Conservation (phyloP, 1,140 invertebrate genomes). For the Brachionus manjavacas region DNA sequence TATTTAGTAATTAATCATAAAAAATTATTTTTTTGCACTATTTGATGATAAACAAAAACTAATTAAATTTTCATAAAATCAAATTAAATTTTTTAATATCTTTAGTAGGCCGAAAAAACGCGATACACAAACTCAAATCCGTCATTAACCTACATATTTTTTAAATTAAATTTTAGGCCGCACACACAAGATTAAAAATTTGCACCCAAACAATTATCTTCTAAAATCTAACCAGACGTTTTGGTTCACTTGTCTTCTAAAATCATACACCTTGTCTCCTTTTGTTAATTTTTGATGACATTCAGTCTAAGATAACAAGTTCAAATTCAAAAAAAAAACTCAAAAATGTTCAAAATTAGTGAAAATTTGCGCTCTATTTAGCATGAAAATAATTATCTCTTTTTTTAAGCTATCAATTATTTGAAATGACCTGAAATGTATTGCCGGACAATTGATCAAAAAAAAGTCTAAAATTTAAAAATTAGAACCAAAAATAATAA, state of each 20-base stretch:
- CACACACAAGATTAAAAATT: neutral
- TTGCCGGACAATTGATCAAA: too few relatives aligned
- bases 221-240: neutral
- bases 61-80: neutral
- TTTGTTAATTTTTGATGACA: too few relatives aligned
- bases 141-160: neutral
- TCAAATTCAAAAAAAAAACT: neutral
- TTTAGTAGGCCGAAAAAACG: neutral
- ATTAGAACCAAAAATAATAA: too few relatives aligned
- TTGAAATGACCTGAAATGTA: too few relatives aligned
- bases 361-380: neutral
- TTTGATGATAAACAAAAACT: neutral
- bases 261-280: neutral
- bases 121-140: neutral
- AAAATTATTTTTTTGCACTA: neutral
- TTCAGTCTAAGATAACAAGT: too few relatives aligned
- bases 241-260: neutral
- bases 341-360: neutral
- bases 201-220: neutral
- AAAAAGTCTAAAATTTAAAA: too few relatives aligned
- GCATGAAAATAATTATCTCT: neutral
- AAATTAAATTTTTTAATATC: neutral
- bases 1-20: neutral
- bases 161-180: neutral
- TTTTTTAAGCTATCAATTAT: too few relatives aligned